These are phyloP conservation scores for Xylota sylvarum DNA, from an alignment of 2,888 invertebrate species.

Conservation along the genomic window DNA sequence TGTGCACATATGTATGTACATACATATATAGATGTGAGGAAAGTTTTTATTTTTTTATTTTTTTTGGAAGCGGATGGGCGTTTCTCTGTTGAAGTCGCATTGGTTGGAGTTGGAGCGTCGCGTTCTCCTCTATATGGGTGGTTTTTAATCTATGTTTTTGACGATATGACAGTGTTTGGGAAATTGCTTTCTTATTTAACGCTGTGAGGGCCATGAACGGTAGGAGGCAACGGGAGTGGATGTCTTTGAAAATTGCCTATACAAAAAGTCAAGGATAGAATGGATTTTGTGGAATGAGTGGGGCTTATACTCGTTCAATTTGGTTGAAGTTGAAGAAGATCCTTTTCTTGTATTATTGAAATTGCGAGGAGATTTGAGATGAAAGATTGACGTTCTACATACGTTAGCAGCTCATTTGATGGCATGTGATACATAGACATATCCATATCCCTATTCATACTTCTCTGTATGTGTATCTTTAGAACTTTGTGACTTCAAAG, in stretches of 20 bases:
- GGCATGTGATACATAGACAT: too few species aligned
- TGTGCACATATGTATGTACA: constrained; percentile 26
- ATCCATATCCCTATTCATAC: too few species aligned
- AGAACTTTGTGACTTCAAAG: too few species aligned
- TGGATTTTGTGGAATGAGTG: constrained; percentile 3
- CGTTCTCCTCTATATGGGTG: constrained; percentile 42
- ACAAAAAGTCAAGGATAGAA: constrained; percentile 1
- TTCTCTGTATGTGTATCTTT: too few species aligned
- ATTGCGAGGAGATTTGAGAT: constrained; percentile 9
- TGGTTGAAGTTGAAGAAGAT: not conserved
- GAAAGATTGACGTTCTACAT: not conserved
- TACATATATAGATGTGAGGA: constrained; percentile 33
- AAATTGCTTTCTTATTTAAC: constrained; percentile 61
- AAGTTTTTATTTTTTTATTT: constrained; percentile 24
- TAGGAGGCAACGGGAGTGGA: not conserved
- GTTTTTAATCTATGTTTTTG: constrained; percentile 66
- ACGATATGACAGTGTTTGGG: constrained; percentile 52
- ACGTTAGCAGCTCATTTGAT: not conserved
- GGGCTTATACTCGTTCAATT: not conserved
- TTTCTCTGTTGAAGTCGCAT: constrained; percentile 65
- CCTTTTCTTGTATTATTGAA: constrained; percentile 1
- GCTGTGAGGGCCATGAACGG: not conserved
- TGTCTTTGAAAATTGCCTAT: constrained; percentile 1
- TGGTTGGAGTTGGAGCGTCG: constrained; percentile 48
- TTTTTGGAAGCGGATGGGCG: constrained; percentile 62